phyloP scores from a whole-genome alignment of 2,797 vertebrate genomes.

The Stomatorhinus walkeri region DNA sequence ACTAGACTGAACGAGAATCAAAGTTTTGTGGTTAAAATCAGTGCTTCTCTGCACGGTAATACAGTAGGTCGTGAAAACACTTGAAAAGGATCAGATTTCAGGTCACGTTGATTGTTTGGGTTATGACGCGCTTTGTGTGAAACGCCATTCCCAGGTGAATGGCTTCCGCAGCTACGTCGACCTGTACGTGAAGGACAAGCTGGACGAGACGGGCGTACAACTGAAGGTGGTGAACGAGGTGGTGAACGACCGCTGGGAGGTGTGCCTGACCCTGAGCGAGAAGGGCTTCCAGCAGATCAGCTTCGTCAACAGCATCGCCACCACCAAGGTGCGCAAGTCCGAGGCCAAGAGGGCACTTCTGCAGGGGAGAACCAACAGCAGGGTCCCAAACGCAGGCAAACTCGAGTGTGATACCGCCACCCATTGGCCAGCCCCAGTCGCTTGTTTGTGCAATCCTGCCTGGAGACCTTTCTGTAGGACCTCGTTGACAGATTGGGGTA shows the following conservation, averaged over 20 bases:
- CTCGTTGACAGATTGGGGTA: not conserved
- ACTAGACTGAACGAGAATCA: not conserved
- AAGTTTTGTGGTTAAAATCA: not conserved
- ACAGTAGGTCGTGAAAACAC: not conserved
- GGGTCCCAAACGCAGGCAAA: not conserved
- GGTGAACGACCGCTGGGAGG: slow-evolving; percentile 81
- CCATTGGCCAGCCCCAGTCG: not conserved
- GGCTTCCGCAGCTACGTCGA: slow-evolving; percentile 85
- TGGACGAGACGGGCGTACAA: slow-evolving; percentile 79
- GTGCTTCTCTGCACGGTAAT: not conserved
- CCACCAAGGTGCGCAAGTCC: slow-evolving; percentile 69
- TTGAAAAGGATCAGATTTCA: not conserved
- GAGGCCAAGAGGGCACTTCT: not conserved
- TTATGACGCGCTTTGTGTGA: not conserved
- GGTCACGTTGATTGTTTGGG: not conserved
- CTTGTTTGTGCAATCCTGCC: not conserved
- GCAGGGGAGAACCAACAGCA: not conserved
- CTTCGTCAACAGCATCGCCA: slow-evolving; percentile 87
- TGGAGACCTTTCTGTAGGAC: not conserved
- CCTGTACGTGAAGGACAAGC: slow-evolving; percentile 82
- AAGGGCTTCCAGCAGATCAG: slow-evolving; percentile 88
- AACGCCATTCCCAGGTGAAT: slow-evolving; percentile 58
- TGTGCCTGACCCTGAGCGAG: slow-evolving; percentile 80
- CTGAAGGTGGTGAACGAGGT: slow-evolving; percentile 82
- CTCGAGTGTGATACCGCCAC: not conserved